phyloP scores from a whole-genome alignment of 2,888 invertebrate genomes.

The Eupeodes latifasciatus region DNA sequence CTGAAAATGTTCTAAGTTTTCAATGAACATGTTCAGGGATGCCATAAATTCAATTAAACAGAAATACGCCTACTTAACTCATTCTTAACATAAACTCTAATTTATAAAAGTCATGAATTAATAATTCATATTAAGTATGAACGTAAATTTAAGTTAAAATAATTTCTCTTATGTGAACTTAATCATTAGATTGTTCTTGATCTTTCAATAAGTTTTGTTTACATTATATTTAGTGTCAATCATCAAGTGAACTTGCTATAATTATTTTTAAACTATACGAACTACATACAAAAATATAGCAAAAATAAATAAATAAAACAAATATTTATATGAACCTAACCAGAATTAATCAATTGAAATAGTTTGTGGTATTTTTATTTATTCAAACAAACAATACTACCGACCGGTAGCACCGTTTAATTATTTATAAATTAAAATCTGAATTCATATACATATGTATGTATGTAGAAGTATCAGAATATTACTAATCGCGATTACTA shows the following conservation, averaged over 20 bases:
- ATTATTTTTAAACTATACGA: not conserved
- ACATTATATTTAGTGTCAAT: not conserved
- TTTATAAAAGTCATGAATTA: no score
- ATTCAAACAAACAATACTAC: not conserved
- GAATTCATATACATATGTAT: not conserved
- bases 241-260: not conserved
- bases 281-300: not conserved
- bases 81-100: no score
- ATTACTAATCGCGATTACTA: conserved; percentile 2
- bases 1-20: no score
- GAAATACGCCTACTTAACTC: not conserved
- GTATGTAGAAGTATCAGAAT: not conserved
- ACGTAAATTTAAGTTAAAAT: not conserved
- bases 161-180: not conserved
- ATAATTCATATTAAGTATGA: no score
- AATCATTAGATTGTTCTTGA: not conserved
- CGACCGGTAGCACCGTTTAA: not conserved
- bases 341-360: conserved; percentile 15
- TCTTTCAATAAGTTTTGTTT: not conserved
- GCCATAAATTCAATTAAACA: no score
- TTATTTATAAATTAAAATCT: conserved; percentile 13
- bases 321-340: not conserved
- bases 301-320: not conserved
- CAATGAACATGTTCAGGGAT: not conserved
- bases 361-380: not conserved